phyloP scores from a whole-genome alignment of 2,888 invertebrate genomes.

The Agelastica alni region DNA sequence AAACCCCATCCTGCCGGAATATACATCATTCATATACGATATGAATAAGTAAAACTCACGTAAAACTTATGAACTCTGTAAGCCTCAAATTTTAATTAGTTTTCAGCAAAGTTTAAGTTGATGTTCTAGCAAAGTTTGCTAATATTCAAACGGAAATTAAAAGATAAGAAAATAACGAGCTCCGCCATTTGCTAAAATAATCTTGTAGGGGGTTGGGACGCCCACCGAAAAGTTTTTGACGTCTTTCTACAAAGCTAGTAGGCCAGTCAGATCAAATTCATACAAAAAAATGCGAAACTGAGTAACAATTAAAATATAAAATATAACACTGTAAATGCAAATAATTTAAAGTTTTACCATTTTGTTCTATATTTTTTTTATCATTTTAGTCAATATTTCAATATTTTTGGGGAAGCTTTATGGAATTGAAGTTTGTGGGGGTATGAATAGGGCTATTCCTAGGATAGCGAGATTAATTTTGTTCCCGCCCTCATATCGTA shows the following conservation, averaged over 20 bases:
- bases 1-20: conserved; percentile 29
- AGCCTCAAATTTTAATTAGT: conserved; percentile 58
- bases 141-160: conserved; percentile 57
- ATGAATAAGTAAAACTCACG: conserved; percentile 56
- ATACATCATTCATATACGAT: conserved; percentile 53
- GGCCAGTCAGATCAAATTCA: too few species aligned
- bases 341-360: too few species aligned
- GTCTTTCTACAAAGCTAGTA: conserved; percentile 23
- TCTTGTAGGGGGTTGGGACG: conserved; percentile 23
- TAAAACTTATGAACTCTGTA: conserved; percentile 52
- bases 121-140: conserved; percentile 42
- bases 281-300: too few species aligned
- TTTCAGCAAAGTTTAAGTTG: conserved; percentile 47
- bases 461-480: too few species aligned
- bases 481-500: too few species aligned
- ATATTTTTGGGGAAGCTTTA: too few species aligned
- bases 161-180: conserved; percentile 54
- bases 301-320: too few species aligned
- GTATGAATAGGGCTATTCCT: too few species aligned
- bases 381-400: too few species aligned
- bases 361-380: too few species aligned
- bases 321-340: too few species aligned
- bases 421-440: too few species aligned
- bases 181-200: conserved; percentile 36
- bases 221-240: conserved; percentile 26